These are phyloP conservation scores for Apodemus agrarius DNA, from an alignment of 2,797 vertebrate genomes.

Conservation along the genomic window DNA sequence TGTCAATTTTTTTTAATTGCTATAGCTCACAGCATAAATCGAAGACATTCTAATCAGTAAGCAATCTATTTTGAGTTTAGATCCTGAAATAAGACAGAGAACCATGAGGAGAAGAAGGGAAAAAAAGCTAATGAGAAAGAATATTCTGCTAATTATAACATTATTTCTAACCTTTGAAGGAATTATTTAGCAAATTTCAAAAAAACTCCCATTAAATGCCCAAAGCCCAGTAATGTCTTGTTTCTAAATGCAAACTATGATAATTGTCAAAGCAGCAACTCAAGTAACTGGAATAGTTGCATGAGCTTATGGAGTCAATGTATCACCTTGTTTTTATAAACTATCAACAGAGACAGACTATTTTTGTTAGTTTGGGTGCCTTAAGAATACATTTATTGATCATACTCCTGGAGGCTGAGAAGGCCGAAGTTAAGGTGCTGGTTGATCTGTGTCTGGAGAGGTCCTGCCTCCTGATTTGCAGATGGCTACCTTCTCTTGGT, in stretches of 20 bases:
- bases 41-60: slow-evolving; percentile 65
- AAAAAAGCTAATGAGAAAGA: slow-evolving; percentile 19
- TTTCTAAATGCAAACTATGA: not conserved
- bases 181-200: not conserved
- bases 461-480: not conserved
- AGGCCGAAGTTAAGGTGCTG: not conserved
- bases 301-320: not conserved
- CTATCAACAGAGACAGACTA: not conserved
- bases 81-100: slow-evolving; percentile 64
- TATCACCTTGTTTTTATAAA: not conserved
- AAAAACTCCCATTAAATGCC: not conserved
- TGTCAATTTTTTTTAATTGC: not conserved
- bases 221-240: not conserved
- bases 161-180: slow-evolving; percentile 10
- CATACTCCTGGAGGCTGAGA: not conserved
- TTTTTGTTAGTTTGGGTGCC: not conserved
- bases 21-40: slow-evolving; percentile 55
- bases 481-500: not conserved
- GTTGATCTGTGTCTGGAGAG: not conserved
- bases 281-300: not conserved
- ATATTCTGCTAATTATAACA: not conserved
- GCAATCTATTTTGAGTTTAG: slow-evolving; percentile 68
- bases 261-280: not conserved
- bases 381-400: not conserved
- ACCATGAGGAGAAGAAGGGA: slow-evolving; percentile 13